Evolutionary conservation across 2,888 invertebrate species (phyloP).

Genomic region (Dicyrtomina minuta): DNA sequence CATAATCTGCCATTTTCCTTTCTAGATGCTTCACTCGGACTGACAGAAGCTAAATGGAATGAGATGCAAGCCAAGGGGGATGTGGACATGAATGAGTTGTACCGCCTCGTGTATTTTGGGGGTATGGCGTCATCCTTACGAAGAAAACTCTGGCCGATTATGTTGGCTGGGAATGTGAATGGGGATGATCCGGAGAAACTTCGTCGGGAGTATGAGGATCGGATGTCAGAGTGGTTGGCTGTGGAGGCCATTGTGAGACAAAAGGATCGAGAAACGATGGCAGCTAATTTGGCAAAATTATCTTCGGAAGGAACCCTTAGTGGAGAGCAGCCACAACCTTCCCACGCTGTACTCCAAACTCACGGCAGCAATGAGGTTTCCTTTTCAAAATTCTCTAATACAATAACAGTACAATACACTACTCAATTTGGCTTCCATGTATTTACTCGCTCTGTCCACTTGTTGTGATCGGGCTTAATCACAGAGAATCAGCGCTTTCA

Average conservation of each 20-base stretch:
- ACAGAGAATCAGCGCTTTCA: too few relatives aligned
- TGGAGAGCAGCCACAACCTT: conserved; percentile 41
- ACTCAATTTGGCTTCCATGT: too few relatives aligned
- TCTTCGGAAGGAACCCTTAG: conserved; percentile 70
- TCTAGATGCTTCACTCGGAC: conserved; percentile 60
- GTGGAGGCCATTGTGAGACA: conserved; percentile 89
- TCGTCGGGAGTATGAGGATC: conserved; percentile 64
- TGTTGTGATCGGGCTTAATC: too few relatives aligned
- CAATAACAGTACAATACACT: not conserved
- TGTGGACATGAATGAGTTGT: conserved; percentile 67
- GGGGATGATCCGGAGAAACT: conserved; percentile 47
- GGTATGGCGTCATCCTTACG: conserved; percentile 79
- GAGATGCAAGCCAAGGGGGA: conserved; percentile 64
- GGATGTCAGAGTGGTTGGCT: conserved; percentile 93
- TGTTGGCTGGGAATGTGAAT: conserved; percentile 47
- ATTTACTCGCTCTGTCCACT: too few relatives aligned
- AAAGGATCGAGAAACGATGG: conserved; percentile 77
- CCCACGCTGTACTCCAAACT: conserved; percentile 44
- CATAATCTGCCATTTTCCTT: too few relatives aligned
- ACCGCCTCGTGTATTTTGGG: conserved; percentile 80
- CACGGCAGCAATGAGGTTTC: conserved; percentile 59
- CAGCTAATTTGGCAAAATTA: conserved; percentile 80
- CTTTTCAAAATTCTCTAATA: conserved; percentile 40
- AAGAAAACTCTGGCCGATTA: conserved; percentile 59
- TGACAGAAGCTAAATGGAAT: conserved; percentile 77